Percentiles rank a stretch among this genome's conserved stretches.
phyloP scores from a whole-genome alignment of 2,113 vertebrate genomes.

The Cephalopholis sonnerati region DNA sequence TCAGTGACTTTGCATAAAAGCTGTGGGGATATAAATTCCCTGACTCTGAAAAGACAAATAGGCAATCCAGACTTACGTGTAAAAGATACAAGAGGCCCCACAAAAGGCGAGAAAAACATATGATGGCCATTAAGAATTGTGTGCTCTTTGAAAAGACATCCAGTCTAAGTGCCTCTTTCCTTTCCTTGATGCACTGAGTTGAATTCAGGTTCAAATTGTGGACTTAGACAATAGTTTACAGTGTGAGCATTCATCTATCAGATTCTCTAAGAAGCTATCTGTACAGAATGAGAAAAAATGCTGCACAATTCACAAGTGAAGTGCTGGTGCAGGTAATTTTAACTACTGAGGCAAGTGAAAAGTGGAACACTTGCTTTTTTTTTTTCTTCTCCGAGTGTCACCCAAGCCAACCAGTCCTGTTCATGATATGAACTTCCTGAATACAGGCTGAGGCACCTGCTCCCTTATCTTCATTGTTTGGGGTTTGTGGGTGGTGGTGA shows the following conservation, averaged over 20 bases:
- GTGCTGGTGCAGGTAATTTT: slow-evolving; percentile 33
- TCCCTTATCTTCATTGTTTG: slow-evolving; percentile 34
- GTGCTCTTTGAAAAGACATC: slow-evolving; percentile 51
- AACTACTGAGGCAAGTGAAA: slow-evolving; percentile 32
- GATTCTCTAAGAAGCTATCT: slow-evolving; percentile 20
- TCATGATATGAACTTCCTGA: slow-evolving; percentile 39
- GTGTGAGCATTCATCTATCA: slow-evolving; percentile 25
- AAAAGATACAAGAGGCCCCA: slow-evolving; percentile 76
- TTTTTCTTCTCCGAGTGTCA: neutral
- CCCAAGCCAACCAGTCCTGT: slow-evolving; percentile 3
- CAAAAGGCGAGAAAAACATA: slow-evolving; percentile 75
- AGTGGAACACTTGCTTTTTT: slow-evolving; percentile 9
- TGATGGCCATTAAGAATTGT: slow-evolving; percentile 65
- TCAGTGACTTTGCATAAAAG: slow-evolving; percentile 97
- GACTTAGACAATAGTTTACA: slow-evolving; percentile 61
- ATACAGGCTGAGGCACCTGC: slow-evolving; percentile 43
- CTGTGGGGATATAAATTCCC: slow-evolving; percentile 89
- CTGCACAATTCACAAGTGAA: slow-evolving; percentile 23
- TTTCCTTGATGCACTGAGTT: slow-evolving; percentile 33
- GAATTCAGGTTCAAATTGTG: slow-evolving; percentile 59
- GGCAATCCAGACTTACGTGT: slow-evolving; percentile 78
- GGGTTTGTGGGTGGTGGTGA: slow-evolving; percentile 15
- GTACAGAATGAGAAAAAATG: slow-evolving; percentile 20
- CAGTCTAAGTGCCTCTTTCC: slow-evolving; percentile 53
- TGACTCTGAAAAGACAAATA: slow-evolving; percentile 92